These are phyloP conservation scores for Habropoda laboriosa DNA, from an alignment of 1,140 invertebrate genomes.

Conservation along the genomic window DNA sequence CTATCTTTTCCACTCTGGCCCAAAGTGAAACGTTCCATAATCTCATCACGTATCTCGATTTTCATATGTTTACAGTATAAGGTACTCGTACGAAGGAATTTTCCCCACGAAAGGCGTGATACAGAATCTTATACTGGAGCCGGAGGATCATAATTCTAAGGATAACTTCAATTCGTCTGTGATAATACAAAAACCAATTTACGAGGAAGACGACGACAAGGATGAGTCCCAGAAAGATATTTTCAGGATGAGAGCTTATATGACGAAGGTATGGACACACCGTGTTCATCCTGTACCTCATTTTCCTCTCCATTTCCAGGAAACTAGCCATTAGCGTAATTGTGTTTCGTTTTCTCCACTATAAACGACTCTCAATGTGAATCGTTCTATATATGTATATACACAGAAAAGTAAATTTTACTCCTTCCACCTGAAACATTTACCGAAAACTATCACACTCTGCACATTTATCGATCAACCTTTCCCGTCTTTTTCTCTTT, in stretches of 20 bases:
- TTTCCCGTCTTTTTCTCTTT: constrained; percentile 8
- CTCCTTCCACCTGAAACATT: too few species aligned
- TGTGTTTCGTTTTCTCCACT: background rate
- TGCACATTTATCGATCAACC: too few species aligned
- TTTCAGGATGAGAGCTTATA: constrained; percentile 9
- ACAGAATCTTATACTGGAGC: constrained; percentile 32
- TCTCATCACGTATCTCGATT: background rate
- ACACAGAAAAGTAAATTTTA: too few species aligned
- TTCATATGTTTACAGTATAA: constrained; percentile 34
- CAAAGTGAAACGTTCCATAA: background rate
- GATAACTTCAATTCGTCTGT: constrained; percentile 27
- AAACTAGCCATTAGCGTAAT: background rate
- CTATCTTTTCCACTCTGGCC: background rate
- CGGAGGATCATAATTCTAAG: constrained; percentile 33
- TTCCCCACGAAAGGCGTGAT: constrained; percentile 47
- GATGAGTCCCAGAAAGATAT: constrained; percentile 18
- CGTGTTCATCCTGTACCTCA: too few species aligned
- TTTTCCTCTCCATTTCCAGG: background rate
- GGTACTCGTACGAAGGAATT: constrained; percentile 59
- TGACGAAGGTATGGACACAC: constrained; percentile 32
- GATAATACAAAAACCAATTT: constrained; percentile 28
- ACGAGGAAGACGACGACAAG: constrained; percentile 22
- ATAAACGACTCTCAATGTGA: too few species aligned
- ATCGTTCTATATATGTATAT: too few species aligned
- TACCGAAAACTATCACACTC: too few species aligned